Evolutionary conservation across 2,888 invertebrate species (phyloP).

Genomic region (Crocallis elinguaria): DNA sequence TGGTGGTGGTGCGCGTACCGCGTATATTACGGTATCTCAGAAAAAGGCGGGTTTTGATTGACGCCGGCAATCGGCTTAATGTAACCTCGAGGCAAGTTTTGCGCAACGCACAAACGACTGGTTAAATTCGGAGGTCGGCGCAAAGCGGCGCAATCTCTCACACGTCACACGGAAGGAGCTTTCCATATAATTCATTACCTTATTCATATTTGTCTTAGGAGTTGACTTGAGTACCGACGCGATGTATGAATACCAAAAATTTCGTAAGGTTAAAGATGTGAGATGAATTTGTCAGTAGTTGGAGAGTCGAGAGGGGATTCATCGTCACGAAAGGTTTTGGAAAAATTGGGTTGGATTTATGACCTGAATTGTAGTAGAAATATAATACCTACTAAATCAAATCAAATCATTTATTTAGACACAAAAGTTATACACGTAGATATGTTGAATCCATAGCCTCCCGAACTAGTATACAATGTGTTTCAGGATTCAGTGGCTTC

Average conservation of each 20-base stretch:
- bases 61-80: constrained; percentile 83
- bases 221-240: constrained; percentile 59
- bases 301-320: constrained; percentile 27
- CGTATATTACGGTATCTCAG: constrained; percentile 64
- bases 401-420: too few relatives aligned
- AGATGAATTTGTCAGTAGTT: constrained; percentile 32
- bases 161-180: constrained; percentile 79
- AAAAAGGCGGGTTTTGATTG: constrained; percentile 82
- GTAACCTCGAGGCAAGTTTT: constrained; percentile 82
- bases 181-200: constrained; percentile 82
- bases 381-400: too few relatives aligned
- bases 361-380: constrained; percentile 2
- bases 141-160: constrained; percentile 82
- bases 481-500: too few relatives aligned
- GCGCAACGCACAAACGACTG: constrained; percentile 77
- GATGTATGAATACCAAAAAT: constrained; percentile 47
- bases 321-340: constrained; percentile 22
- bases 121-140: constrained; percentile 83
- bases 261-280: constrained; percentile 37
- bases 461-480: too few relatives aligned
- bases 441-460: too few relatives aligned
- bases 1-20: constrained; percentile 50
- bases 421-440: too few relatives aligned
- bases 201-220: constrained; percentile 83
- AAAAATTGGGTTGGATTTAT: constrained; percentile 10